Conservation (phyloP, 2,888 invertebrate species). For the Macrosiphum euphorbiae region DNA sequence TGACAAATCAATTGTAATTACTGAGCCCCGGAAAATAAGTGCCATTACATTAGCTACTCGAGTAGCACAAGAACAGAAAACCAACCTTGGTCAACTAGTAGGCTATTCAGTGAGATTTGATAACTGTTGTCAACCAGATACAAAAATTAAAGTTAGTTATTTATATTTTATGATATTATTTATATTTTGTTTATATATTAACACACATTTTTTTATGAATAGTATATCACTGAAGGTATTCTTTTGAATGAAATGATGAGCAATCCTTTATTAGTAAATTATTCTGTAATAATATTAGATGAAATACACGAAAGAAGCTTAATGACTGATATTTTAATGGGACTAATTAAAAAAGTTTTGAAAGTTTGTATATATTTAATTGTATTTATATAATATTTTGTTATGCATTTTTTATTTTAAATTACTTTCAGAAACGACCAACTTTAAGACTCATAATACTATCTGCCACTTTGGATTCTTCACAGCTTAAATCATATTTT, state of each 20-base stretch:
- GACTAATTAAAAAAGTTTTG: conserved; percentile 91
- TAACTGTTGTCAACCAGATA: conserved; percentile 75
- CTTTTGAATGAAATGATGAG: conserved; percentile 93
- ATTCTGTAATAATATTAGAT: conserved; percentile 89
- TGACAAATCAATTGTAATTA: conserved; percentile 85
- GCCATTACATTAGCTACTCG: conserved; percentile 89
- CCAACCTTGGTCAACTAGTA: conserved; percentile 80
- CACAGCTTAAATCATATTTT: conserved; percentile 85
- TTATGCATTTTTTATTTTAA: neutral
- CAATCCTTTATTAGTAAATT: conserved; percentile 91
- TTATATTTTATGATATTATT: conserved; percentile 8
- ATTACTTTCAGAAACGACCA: conserved; percentile 78
- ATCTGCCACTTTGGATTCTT: conserved; percentile 96
- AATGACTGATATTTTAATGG: conserved; percentile 94
- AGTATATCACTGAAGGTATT: conserved; percentile 98
- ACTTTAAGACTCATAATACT: conserved; percentile 88
- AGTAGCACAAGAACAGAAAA: conserved; percentile 89
- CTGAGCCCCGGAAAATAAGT: conserved; percentile 92
- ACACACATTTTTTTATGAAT: conserved; percentile 67
- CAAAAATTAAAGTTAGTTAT: conserved; percentile 79
- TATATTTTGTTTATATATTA: neutral
- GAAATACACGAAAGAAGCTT: conserved; percentile 96
- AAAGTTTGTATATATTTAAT: conserved; percentile 73
- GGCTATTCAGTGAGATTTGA: conserved; percentile 87
- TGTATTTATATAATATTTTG: neutral